phyloP scores from a whole-genome alignment of 2,113 vertebrate genomes.

The Oenanthe oenanthe region DNA sequence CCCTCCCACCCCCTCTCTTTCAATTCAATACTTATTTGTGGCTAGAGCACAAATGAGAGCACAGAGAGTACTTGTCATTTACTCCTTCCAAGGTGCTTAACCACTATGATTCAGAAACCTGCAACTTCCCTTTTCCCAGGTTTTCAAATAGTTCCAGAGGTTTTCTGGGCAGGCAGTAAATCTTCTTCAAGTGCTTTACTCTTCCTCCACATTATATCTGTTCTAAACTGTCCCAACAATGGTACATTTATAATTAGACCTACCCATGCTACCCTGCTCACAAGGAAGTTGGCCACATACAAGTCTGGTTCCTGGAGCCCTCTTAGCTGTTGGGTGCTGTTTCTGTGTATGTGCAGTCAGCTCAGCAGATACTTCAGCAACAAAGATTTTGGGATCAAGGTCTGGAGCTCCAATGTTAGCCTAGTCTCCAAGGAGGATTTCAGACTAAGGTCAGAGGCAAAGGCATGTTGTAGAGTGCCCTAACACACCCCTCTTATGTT shows the following conservation, averaged over 20 bases:
- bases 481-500: too few relatives aligned
- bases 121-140: not conserved
- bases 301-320: not conserved
- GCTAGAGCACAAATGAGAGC: not conserved
- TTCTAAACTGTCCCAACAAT: not conserved
- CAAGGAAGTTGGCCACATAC: not conserved
- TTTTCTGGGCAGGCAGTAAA: not conserved
- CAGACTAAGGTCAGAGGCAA: not conserved
- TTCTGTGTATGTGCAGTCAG: not conserved
- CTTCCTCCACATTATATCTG: not conserved
- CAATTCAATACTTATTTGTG: not conserved
- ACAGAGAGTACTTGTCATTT: not conserved
- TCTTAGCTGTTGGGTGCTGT: not conserved
- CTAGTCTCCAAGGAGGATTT: not conserved
- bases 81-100: not conserved
- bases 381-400: not conserved
- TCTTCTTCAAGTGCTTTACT: not conserved
- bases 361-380: not conserved
- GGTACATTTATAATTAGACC: not conserved
- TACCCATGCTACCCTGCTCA: not conserved
- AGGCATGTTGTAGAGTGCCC: not conserved
- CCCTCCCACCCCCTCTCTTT: rapidly evolving
- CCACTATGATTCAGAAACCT: not conserved
- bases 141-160: not conserved
- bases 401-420: not conserved